Evolutionary conservation across 2,113 vertebrate species (phyloP), one percentile per base, ranked within the genome.

Genomic region (Brachypteracias leptosomus): DNA sequence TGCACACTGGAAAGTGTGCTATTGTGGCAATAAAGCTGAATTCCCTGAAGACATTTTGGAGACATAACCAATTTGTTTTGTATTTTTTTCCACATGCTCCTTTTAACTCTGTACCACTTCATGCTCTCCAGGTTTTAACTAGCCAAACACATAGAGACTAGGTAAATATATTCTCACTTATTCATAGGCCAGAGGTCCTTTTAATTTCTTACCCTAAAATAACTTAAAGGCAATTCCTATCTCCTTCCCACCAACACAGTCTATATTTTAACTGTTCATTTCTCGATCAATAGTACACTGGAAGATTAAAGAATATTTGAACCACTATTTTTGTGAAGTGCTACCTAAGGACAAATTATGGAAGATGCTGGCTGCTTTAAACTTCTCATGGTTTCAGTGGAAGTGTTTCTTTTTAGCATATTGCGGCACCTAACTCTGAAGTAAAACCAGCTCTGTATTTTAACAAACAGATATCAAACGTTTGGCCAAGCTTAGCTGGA

Each of bases 41-140:
- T 93, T 97, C 94, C 92, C 94, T 44, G 4, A 85, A 95, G 94
- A 94, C 88, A 61, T 85, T 98, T 95, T 96, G 89, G 84, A 96
- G 73, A 81, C 91, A 77, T 78, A 61, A 96, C 81, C 96, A 90
- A 95, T 97, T 97, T 97, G 92, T 96, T 96, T 96, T 96, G 88
- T 78, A 49, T 61, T 92, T 96, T 96, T 87, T 97, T 86, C 93
- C 88, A 93, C 54, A 85, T 77, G 76, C 77, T 96, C 81, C 95
- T 97, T 84, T 97, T 95, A 88, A 94, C 90, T 97, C 96, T 96
- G 91, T 87, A 96, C 89, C 79, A 81, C 66, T 87, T 94, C 76
- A 82, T 85, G 73, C 55, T 89, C 92, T 96, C 89, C 70, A 42
- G 38, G 88, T 91, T 96, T 93, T 91, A 84, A 86, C 85, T 76